A percentile compares a stretch with the other conserved stretches of the same genome.
phyloP scores from a whole-genome alignment of 1,140 invertebrate genomes.

The Lutraria rhynchaena region DNA sequence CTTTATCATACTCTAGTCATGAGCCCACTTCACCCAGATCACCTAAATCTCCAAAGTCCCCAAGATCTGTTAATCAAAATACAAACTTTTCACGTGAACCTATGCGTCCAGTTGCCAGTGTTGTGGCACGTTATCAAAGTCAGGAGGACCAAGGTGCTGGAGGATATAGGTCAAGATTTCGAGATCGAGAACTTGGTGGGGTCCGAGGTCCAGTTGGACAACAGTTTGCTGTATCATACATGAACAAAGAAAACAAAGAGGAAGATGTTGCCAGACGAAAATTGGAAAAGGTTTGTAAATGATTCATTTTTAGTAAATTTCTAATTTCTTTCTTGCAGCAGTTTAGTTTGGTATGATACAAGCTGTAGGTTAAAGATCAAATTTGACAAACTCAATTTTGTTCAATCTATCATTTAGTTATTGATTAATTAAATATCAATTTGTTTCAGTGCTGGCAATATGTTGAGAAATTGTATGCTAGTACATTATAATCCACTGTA shows the following conservation, averaged over 20 bases:
- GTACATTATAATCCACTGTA: no score
- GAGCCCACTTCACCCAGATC: conserved; percentile 30
- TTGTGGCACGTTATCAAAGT: conserved; percentile 50
- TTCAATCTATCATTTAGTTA: no score
- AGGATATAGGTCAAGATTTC: conserved; percentile 44
- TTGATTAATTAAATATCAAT: no score
- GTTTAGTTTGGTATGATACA: no score
- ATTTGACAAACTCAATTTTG: no score
- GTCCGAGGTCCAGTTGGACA: conserved; percentile 36
- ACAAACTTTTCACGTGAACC: conserved; percentile 24
- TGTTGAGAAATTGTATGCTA: no score
- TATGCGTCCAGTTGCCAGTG: conserved; percentile 40
- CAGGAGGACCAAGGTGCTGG: conserved; percentile 1
- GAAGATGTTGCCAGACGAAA: conserved; percentile 36
- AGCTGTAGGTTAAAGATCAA: no score
- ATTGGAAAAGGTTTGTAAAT: conserved; percentile 58
- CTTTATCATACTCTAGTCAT: conserved; percentile 41
- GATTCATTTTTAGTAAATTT: no score
- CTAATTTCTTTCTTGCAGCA: no score
- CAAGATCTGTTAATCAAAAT: conserved; percentile 18
- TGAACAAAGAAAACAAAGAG: conserved; percentile 59
- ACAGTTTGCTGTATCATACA: conserved; percentile 27
- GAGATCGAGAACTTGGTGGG: conserved; percentile 35
- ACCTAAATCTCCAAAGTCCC: conserved; percentile 25
- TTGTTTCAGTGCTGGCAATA: no score